These are phyloP conservation scores for Aphaenogaster floridana DNA, from an alignment of 1,140 invertebrate genomes.

Conservation along the genomic window DNA sequence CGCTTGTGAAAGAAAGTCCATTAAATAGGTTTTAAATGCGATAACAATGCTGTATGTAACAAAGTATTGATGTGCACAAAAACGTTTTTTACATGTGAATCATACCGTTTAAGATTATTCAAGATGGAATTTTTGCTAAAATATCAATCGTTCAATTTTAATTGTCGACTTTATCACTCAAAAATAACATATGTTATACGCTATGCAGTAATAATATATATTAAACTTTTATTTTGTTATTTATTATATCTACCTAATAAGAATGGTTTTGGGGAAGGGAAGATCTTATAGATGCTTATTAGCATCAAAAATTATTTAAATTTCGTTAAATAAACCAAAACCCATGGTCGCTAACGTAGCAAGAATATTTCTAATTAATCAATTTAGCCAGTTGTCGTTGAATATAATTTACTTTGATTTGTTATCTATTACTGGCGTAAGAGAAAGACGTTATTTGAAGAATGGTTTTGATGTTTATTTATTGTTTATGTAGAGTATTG, in stretches of 20 bases:
- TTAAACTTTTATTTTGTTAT: not conserved
- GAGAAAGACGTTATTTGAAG: not conserved
- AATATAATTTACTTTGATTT: too few relatives aligned
- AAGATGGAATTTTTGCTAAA: slow-evolving; percentile 3
- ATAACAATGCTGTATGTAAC: not conserved
- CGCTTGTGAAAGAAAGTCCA: not conserved
- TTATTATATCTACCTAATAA: not conserved
- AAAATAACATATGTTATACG: not conserved
- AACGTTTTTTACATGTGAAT: not conserved
- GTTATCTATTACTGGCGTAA: too few relatives aligned
- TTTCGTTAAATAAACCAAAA: too few relatives aligned
- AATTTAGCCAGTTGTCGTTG: too few relatives aligned
- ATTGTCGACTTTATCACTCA: not conserved
- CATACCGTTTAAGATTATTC: not conserved
- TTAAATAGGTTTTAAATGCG: not conserved
- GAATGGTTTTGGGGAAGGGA: not conserved
- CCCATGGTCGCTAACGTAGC: too few relatives aligned
- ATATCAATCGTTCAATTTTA: not conserved
- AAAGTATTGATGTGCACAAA: not conserved
- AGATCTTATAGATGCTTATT: too few relatives aligned
- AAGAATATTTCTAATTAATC: too few relatives aligned
- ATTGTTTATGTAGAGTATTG: not conserved
- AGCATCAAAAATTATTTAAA: too few relatives aligned
- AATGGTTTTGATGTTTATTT: slow-evolving; percentile 2
- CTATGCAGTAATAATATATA: not conserved